Base-by-base conservation (phyloP, 2,888 invertebrate species). In the Aquatica leii region DNA sequence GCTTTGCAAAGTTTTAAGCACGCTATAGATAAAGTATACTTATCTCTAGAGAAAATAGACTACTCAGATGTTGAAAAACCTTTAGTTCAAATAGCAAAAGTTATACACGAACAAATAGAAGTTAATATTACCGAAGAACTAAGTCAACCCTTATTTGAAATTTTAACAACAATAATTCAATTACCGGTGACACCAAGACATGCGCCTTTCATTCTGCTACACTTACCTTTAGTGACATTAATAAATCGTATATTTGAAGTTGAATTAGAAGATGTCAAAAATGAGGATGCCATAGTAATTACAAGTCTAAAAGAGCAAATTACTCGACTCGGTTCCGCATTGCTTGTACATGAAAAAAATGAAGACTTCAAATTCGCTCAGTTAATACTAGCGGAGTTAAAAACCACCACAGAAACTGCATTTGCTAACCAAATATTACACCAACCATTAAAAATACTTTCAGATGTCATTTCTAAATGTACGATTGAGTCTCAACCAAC, bases 1-100 rank as follows among this genome's bases (percentile, higher is more conserved):
- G 68, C 67, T n/a, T 55, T 69, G 1, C 31, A 59, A 46, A 49
- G 57, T 0, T 31, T 67, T n/a, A 73, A 72, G 55, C 57, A 57
- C 11, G 24, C 53, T 0, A 43, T 65, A 2, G 59, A 65, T 34
- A 50, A 58, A 14, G 21, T 58, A 4, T 46, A 9, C n/a, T 18
- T 46, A 3, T 18, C 11, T n/a, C 8, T 46, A 8, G 46, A 46
- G 11, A 46, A 46, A 11, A 18, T n/a, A 8, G 2, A 9, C 3
- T 11, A 8, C 3, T 1, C 6, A 46, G 18, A 18, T 8, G 11
- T 8, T 18, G n/a, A 46, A 46, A 17, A 46, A 18, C 46, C 18
- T 2, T 11, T n/a, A 1, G 18, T 18, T 46, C 46, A 46, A 46
- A n/a, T 17, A 1, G 46, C 46, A 18, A 37, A 3, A 37, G 2